These are phyloP conservation scores for Austrolebias charrua DNA, from an alignment of 2,797 vertebrate genomes.

Conservation along the genomic window DNA sequence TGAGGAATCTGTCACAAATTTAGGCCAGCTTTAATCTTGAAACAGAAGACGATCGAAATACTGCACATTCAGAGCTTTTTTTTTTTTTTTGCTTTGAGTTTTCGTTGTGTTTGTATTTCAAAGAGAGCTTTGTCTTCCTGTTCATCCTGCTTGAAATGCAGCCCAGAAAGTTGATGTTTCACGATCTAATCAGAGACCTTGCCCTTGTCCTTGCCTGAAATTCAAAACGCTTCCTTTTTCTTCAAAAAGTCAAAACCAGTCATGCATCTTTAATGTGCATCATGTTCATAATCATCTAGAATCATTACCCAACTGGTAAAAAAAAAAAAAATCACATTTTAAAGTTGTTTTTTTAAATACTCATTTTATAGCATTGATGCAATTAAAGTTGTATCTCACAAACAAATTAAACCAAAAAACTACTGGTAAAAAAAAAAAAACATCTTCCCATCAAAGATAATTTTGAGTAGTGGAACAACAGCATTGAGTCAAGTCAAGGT, in stretches of 20 bases:
- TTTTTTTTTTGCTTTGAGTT: conserved; percentile 60
- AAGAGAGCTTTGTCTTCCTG: conserved; percentile 85
- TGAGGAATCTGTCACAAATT: conserved; percentile 39
- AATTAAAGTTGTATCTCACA: background rate
- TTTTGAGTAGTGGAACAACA: conserved; percentile 22
- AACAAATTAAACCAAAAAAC: too few species aligned
- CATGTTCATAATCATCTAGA: conserved; percentile 10
- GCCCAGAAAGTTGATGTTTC: conserved; percentile 75
- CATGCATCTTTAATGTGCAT: conserved; percentile 3
- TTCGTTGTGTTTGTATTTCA: conserved; percentile 73
- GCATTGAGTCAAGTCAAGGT: background rate
- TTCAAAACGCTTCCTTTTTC: conserved; percentile 81
- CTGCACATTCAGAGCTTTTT: conserved; percentile 73
- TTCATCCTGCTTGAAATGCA: conserved; percentile 84
- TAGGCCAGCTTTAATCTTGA: conserved; percentile 47
- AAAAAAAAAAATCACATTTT: background rate
- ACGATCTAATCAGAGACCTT: conserved; percentile 81
- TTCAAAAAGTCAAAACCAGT: conserved; percentile 75
- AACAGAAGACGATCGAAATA: conserved; percentile 74
- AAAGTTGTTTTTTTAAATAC: too few species aligned
- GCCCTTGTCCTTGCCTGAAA: conserved; percentile 80
- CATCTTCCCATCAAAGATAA: conserved; percentile 40
- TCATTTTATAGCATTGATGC: too few species aligned
- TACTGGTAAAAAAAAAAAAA: conserved; percentile 4
- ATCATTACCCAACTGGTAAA: conserved; percentile 3